A percentile compares a stretch with the other conserved stretches of the same genome.
phyloP scores from a whole-genome alignment of 2,113 vertebrate genomes.

The Pseudolaguvia tuberculata region DNA sequence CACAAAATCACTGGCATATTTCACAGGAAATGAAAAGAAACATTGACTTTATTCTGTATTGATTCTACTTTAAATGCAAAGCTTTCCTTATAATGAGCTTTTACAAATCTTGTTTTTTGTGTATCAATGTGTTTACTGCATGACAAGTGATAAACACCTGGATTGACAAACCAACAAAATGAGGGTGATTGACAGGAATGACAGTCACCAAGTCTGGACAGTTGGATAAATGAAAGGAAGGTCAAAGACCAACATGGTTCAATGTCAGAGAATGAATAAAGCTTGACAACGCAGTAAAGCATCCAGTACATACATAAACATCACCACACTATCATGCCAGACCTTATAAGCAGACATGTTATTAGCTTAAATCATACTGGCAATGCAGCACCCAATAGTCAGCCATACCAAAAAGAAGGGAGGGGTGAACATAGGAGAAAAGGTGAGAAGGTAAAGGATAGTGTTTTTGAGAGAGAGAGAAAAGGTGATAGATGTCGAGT shows the following conservation, averaged over 20 bases:
- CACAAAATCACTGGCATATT: neutral
- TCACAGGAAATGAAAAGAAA: neutral
- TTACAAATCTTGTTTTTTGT: neutral
- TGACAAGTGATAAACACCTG: neutral
- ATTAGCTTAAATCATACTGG: conserved; percentile 25
- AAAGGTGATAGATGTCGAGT: neutral
- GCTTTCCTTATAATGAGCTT: neutral
- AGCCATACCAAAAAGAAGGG: conserved; percentile 7
- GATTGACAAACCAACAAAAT: conserved; percentile 14
- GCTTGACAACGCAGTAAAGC: neutral
- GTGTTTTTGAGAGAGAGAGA: neutral
- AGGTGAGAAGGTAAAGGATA: neutral
- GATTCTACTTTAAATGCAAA: neutral
- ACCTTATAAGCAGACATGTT: conserved; percentile 14
- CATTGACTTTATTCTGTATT: neutral
- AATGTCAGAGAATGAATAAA: neutral
- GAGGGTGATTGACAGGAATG: neutral
- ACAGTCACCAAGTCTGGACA: neutral
- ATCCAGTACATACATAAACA: neutral
- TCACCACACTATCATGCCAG: conserved; percentile 3
- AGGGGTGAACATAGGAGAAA: neutral
- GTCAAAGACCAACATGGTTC: neutral
- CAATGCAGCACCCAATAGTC: conserved; percentile 24
- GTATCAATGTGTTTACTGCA: too few species aligned
- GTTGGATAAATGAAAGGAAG: conserved; percentile 7